Evolutionary conservation across 2,113 vertebrate genomes (phyloP), one percentile per base, ranked within the genome.

Genomic region (Serinus canaria): DNA sequence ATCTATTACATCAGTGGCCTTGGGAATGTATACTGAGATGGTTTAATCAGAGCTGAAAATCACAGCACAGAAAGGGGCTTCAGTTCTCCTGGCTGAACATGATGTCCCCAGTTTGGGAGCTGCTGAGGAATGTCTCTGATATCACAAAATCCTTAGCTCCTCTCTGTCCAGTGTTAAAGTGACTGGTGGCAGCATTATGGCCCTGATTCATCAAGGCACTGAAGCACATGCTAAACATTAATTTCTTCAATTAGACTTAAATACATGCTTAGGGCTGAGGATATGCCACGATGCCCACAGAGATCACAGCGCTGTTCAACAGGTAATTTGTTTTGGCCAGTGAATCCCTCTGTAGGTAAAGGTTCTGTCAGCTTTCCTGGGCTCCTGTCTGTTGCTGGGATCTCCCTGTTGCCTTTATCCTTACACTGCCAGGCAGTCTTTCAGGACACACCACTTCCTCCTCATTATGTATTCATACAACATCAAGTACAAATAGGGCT

Each of bases 1-100:
- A 96, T 97, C 91, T 87, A 49, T 95, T 87, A 96, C 93, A 97
- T 97, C 94, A 95, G 85, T 60, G 93, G 84, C 79, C 80, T 84
- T 0, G 17, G 94, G 93, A 96, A 97, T 89, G 62, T 89, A 59
- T 23, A 67, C 35, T 79, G 76, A 70, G 81, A 80, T 87, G 56
- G 77, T 94, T 96, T 94, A 93, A 92, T 95, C 78, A 35, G 93
- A 94, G 80, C 31, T 91, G 79, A 95, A 97, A 75, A 95, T 94
- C 93, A 62, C 72, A 90, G 78, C 19, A 92, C 66, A 97, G 89
- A 97, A 97, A 96, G 87, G 90, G 62, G 87, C 90, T 95, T 97
- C 92, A 97, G 95, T 97, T 94, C 83, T 90, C 83, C 78, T 94
- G 86, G 81, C 87, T 76, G 92, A 67, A 96, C 93, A 94, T 7